Percentiles rank a stretch among this genome's conserved stretches.
Conservation (phyloP, 2,113 vertebrate genomes). For the Eurypyga helias region DNA sequence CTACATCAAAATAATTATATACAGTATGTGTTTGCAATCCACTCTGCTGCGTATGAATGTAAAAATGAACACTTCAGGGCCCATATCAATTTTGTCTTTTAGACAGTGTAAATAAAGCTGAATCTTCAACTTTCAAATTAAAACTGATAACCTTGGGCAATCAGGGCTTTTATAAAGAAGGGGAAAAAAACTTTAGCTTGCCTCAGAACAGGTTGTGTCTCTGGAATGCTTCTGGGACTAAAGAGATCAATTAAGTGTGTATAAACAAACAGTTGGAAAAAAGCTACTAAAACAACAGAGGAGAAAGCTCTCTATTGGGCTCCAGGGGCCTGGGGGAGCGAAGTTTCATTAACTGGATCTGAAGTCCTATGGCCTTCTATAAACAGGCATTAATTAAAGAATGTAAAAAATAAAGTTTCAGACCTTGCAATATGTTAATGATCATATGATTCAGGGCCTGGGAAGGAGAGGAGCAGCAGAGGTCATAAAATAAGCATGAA, state of each 20-base stretch:
- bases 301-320: slow-evolving; percentile 91
- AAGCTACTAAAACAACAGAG: slow-evolving; percentile 92
- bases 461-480: slow-evolving; percentile 89
- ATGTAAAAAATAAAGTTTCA: slow-evolving; percentile 95
- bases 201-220: slow-evolving; percentile 91
- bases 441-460: slow-evolving; percentile 95
- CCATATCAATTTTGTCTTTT: slow-evolving; percentile 83
- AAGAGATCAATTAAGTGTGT: slow-evolving; percentile 98
- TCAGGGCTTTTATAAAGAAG: slow-evolving; percentile 82
- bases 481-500: slow-evolving; percentile 96
- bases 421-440: slow-evolving; percentile 99
- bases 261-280: slow-evolving; percentile 94
- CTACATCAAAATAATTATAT: slow-evolving; percentile 85
- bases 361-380: slow-evolving; percentile 94
- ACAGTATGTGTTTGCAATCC: slow-evolving; percentile 77
- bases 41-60: slow-evolving; percentile 74
- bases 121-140: slow-evolving; percentile 89
- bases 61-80: slow-evolving; percentile 82
- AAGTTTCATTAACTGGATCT: slow-evolving; percentile 98
- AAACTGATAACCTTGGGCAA: slow-evolving; percentile 89
- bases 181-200: slow-evolving; percentile 80
- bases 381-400: slow-evolving; percentile 99
- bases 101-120: slow-evolving; percentile 87
- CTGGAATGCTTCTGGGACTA: slow-evolving; percentile 89
- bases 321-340: slow-evolving; percentile 90